Evolutionary conservation across 2,113 vertebrate genomes (phyloP), one percentile per base, ranked within the genome.

Genomic region (Riparia riparia): DNA sequence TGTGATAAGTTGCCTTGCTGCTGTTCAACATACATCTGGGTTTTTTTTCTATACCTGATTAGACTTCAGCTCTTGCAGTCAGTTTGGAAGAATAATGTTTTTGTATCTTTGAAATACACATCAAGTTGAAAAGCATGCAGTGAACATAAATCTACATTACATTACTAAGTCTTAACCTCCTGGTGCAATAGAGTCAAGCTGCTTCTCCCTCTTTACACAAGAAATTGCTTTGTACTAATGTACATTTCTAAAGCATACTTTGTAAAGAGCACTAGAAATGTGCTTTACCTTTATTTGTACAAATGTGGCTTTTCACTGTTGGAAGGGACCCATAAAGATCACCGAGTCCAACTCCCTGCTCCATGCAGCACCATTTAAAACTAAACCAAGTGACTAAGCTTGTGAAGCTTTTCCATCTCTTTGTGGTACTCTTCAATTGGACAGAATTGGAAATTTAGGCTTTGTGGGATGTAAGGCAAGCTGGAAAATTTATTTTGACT

Each of bases 141-240:
- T 60, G 21, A 72, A n/a, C 47, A 31, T 69, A 7, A 51, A 24
- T 58, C 17, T 61, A 2, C 5, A 6, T 72, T 37, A 10, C 70
- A 3, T 84, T 70, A 17, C 14, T 37, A 29, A 49, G 19, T 82
- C 34, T 86, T 93, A 90, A 80, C 84, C 91, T 96, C 88, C 95
- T 95, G 92, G 72, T 95, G 82, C 72, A 89, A 64, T 29, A 93
- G 44, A 81, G 69, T 84, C 88, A 74, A 84, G 65, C 54, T 74
- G 51, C 85, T 95, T 91, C 45, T 89, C 41, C 64, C 21, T 83
- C 44, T 78, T 77, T 56, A 69, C 32, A 22, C 22, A 82, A 68
- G 17, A 60, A 82, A 69, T 76, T 66, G 28, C 44, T 90, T 94
- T 90, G 68, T 84, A 14, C 68, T 83, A 37, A 63, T 5, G 3